Percentiles rank a stretch among this genome's conserved stretches.
Evolutionary conservation across 30 jellyfish, hydroid and myxozoan species (phyloP).

Genomic region (Phacellophora camtschatica): DNA sequence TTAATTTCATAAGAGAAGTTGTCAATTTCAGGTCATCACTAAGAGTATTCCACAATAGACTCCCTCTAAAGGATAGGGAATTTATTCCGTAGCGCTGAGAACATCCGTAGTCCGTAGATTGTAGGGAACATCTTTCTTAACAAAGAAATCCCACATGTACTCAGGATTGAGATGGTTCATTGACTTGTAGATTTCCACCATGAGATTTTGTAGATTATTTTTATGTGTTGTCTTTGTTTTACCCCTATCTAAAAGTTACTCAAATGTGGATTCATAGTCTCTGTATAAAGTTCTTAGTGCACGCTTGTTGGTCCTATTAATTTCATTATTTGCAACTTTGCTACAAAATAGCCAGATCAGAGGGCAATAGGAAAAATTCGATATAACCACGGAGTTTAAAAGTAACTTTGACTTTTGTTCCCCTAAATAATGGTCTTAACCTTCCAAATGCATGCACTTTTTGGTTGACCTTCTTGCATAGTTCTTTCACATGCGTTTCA

Average conservation of each 20-base stretch:
- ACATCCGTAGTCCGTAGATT: background rate
- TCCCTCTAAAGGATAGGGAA: slow-evolving; percentile 25
- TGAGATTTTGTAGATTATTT: slow-evolving; percentile 33
- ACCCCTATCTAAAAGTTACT: slow-evolving; percentile 11
- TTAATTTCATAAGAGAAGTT: background rate
- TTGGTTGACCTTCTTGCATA: too few relatives aligned
- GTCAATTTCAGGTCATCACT: background rate
- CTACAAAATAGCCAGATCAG: too few relatives aligned
- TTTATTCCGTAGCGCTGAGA: slow-evolving; percentile 26
- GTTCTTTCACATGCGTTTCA: too few relatives aligned
- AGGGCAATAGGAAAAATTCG: too few relatives aligned
- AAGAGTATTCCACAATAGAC: slow-evolving; percentile 6
- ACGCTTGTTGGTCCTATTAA: too few relatives aligned
- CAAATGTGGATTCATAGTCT: slow-evolving; percentile 33
- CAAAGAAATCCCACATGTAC: slow-evolving; percentile 29
- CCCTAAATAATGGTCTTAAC: too few relatives aligned
- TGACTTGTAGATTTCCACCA: slow-evolving; percentile 31
- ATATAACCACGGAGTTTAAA: too few relatives aligned
- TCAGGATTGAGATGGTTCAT: slow-evolving; percentile 22
- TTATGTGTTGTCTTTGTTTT: slow-evolving; percentile 11
- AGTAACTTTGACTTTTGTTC: too few relatives aligned
- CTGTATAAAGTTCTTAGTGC: too few relatives aligned
- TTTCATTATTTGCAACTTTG: too few relatives aligned
- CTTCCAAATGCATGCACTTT: too few relatives aligned
- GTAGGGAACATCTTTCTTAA: slow-evolving; percentile 31